Evolutionary conservation across 2,113 vertebrate species (phyloP).

Genomic region (Stegastes partitus): DNA sequence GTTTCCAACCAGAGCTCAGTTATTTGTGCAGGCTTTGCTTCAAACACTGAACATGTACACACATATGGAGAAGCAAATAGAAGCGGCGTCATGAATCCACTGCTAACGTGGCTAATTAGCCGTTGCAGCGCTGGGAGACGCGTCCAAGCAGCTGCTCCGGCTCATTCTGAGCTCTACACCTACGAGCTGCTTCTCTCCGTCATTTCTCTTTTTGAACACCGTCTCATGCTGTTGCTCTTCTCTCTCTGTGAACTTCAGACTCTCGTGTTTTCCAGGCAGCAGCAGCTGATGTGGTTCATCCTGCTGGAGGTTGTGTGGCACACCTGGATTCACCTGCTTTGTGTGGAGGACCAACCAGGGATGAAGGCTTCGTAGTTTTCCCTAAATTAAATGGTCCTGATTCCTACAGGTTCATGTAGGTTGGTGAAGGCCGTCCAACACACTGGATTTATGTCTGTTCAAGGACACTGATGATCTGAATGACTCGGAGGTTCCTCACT

Average conservation of each 20-base stretch:
- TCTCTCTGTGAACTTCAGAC: conserved; percentile 9
- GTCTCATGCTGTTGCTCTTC: too few relatives aligned
- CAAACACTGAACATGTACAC: conserved; percentile 40
- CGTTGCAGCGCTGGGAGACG: conserved; percentile 28
- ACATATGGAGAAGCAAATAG: conserved; percentile 3
- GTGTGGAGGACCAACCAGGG: conserved; percentile 6
- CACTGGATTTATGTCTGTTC: too few relatives aligned
- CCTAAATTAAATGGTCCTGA: too few relatives aligned
- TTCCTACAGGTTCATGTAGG: too few relatives aligned
- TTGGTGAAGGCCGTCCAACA: too few relatives aligned
- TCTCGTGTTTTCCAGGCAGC: not conserved
- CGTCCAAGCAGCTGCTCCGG: conserved; percentile 24
- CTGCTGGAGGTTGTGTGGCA: not conserved
- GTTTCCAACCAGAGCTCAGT: conserved; percentile 50
- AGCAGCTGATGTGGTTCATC: not conserved
- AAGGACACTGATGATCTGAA: too few relatives aligned
- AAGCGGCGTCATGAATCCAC: conserved; percentile 4
- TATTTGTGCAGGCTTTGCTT: conserved; percentile 70
- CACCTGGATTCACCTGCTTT: conserved; percentile 10
- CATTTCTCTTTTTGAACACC: not conserved
- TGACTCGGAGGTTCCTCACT: too few relatives aligned
- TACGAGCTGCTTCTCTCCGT: not conserved
- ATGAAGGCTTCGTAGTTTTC: conserved; percentile 19
- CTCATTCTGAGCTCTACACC: not conserved
- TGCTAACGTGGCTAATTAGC: conserved; percentile 39